phyloP scores from a whole-genome alignment of 53 echinoderm and acorn worm genomes.

The Hippasteria phrygiana region DNA sequence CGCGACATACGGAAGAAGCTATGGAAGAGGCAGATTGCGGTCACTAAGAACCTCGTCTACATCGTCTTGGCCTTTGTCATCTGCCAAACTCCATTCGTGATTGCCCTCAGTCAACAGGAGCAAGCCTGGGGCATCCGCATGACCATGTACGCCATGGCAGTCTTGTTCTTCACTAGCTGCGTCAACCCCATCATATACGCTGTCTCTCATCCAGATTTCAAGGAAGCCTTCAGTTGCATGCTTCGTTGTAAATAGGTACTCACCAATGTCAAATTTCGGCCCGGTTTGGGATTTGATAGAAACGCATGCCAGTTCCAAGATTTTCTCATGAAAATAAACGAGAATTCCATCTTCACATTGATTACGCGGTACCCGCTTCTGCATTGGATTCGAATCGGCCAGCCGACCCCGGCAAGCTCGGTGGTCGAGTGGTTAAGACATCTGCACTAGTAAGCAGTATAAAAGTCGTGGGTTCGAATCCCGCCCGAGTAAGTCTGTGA shows the following conservation, averaged over 20 bases:
- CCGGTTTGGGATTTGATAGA: too few relatives aligned
- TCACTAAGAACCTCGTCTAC: slow-evolving; percentile 13
- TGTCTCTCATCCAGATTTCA: neutral
- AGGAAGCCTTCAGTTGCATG: neutral
- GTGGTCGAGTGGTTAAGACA: too few relatives aligned
- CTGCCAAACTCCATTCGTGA: neutral
- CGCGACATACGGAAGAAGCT: neutral
- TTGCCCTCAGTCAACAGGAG: neutral
- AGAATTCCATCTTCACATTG: too few relatives aligned
- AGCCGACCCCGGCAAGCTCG: too few relatives aligned
- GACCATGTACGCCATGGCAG: neutral
- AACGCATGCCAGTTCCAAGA: too few relatives aligned
- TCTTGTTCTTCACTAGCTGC: neutral
- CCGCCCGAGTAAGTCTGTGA: too few relatives aligned
- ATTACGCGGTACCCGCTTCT: too few relatives aligned
- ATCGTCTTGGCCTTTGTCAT: slow-evolving; percentile 1
- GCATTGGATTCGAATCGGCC: too few relatives aligned
- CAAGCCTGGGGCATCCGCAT: neutral
- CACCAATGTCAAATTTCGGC: too few relatives aligned
- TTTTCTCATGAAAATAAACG: too few relatives aligned
- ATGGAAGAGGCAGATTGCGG: slow-evolving; percentile 14
- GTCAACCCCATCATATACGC: slow-evolving; percentile 3
- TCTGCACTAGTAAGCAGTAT: too few relatives aligned
- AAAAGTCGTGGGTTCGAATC: too few relatives aligned
- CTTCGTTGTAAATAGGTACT: neutral